Percentiles rank a stretch among this genome's conserved stretches.
Evolutionary conservation across 2,797 vertebrate species (phyloP).

Genomic region (Aselliscus stoliczkanus): DNA sequence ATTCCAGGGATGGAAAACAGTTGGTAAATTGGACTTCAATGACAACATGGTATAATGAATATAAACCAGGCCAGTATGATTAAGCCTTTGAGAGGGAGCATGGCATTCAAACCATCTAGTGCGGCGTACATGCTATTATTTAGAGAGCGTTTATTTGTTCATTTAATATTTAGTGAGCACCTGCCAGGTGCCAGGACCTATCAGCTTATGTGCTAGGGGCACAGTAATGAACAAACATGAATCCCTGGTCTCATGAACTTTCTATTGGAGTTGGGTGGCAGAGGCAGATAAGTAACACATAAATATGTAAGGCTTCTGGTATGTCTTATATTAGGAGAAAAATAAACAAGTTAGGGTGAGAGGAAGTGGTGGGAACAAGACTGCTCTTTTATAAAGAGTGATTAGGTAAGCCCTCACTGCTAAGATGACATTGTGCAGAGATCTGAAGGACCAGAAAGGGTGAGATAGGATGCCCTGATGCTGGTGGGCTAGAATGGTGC

Average conservation of each 20-base stretch:
- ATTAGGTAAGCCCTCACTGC: background rate
- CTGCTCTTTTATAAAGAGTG: background rate
- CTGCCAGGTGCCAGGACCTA: fast-evolving
- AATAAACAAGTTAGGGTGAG: background rate
- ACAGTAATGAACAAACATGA: background rate
- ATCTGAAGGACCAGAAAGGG: background rate
- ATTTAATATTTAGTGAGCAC: background rate
- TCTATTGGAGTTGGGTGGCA: background rate
- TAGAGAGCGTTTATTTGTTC: background rate
- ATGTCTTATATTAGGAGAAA: background rate
- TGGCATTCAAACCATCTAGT: background rate
- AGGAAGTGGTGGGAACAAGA: background rate
- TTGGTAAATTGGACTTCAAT: background rate
- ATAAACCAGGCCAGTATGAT: background rate
- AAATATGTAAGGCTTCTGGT: background rate
- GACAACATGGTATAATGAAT: background rate
- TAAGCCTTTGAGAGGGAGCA: background rate
- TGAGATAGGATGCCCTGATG: background rate
- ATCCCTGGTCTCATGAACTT: background rate
- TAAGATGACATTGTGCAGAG: background rate
- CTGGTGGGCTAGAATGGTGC: background rate
- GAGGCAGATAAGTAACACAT: background rate
- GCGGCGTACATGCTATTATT: background rate
- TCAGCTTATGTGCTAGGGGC: background rate
- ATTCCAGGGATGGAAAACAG: background rate